These are phyloP conservation scores for Eremophila alpestris DNA, from an alignment of 2,797 vertebrate species.

Conservation along the genomic window DNA sequence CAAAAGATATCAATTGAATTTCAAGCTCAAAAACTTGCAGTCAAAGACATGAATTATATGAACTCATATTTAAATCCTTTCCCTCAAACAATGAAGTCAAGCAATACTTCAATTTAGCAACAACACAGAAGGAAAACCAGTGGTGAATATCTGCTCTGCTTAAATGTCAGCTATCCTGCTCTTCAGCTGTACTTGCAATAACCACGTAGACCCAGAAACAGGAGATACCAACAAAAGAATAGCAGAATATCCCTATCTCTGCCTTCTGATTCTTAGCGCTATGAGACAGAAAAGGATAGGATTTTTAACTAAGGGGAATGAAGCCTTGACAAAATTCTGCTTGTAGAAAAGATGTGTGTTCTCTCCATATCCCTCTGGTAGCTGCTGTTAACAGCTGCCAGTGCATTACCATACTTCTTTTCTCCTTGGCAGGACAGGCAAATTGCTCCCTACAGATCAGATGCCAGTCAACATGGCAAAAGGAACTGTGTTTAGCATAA, in stretches of 20 bases:
- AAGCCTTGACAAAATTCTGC: slow-evolving; percentile 5
- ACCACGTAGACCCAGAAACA: neutral
- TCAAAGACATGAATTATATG: neutral
- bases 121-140: neutral
- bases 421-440: slow-evolving; percentile 59
- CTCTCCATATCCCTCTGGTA: slow-evolving; percentile 20
- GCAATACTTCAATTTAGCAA: neutral
- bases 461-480: slow-evolving; percentile 62
- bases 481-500: neutral
- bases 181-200: neutral
- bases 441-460: slow-evolving; percentile 58
- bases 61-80: slow-evolving; percentile 41
- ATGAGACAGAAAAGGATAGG: neutral
- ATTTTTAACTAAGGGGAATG: neutral
- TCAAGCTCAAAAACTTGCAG: neutral
- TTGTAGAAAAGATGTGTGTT: slow-evolving; percentile 27
- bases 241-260: neutral
- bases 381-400: slow-evolving; percentile 61
- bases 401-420: slow-evolving; percentile 31
- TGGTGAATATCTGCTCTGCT: neutral
- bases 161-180: neutral
- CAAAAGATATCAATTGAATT: slow-evolving; percentile 23
- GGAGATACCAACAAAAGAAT: neutral
- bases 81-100: neutral
- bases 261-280: neutral